Percentiles rank a stretch among this genome's conserved stretches.
Conservation (phyloP, 1,140 invertebrate species). For the Eueides isabella region DNA sequence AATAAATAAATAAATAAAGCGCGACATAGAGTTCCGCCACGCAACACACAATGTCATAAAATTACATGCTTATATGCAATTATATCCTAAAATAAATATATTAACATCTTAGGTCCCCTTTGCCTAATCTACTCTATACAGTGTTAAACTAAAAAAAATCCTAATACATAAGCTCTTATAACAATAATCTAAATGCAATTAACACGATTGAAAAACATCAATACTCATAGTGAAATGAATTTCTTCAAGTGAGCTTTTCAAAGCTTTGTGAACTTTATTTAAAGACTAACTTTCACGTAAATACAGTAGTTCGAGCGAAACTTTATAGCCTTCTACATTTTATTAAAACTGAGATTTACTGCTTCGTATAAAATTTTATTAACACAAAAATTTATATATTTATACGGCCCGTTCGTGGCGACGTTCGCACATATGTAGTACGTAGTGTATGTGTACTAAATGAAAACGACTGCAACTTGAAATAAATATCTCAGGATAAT, state of each 20-base stretch:
- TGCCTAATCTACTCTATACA: no score
- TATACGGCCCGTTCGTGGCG: background rate
- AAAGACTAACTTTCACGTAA: background rate
- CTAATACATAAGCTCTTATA: background rate
- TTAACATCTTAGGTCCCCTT: no score
- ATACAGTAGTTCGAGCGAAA: background rate
- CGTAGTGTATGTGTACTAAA: no score
- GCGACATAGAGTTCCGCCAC: no score
- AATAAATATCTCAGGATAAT: background rate
- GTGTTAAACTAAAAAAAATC: no score
- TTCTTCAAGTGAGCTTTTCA: background rate
- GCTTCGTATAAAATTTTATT: background rate
- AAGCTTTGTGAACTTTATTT: conserved; percentile 6
- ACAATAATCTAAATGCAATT: background rate
- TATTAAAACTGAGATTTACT: background rate
- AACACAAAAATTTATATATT: background rate
- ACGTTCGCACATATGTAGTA: no score
- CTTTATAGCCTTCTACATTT: background rate
- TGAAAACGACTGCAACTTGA: no score
- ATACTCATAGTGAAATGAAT: background rate
- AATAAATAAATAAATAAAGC: no score
- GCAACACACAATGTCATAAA: no score
- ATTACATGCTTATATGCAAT: no score
- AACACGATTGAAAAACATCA: background rate
- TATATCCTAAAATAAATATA: no score